phyloP scores from a whole-genome alignment of 2,113 vertebrate genomes.

The Misgurnus anguillicaudatus region DNA sequence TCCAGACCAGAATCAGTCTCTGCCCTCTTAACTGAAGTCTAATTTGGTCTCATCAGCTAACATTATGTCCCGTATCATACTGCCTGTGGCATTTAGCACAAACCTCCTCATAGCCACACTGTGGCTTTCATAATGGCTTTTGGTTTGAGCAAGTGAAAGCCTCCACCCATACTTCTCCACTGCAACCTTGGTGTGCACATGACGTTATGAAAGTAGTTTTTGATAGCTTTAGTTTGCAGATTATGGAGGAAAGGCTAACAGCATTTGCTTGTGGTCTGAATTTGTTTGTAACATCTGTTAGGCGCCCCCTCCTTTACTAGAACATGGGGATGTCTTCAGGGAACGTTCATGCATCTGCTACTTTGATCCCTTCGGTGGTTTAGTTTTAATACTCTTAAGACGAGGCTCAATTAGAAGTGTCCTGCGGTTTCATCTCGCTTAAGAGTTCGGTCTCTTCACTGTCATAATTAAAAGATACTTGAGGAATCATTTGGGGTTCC shows the following conservation, averaged over 20 bases:
- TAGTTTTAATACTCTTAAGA: constrained; percentile 3
- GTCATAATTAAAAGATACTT: neutral
- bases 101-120: neutral
- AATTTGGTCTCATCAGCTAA: constrained; percentile 6
- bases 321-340: constrained; percentile 21
- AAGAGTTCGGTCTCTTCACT: neutral
- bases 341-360: constrained; percentile 27
- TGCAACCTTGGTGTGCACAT: neutral
- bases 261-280: constrained; percentile 13
- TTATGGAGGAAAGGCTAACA: neutral
- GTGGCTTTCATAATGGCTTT: neutral
- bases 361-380: constrained; percentile 27
- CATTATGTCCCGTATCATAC: neutral
- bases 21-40: neutral
- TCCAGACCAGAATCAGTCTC: neutral
- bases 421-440: neutral
- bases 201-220: neutral
- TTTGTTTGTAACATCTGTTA: constrained; percentile 31
- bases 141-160: neutral
- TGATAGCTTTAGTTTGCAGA: neutral
- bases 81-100: neutral
- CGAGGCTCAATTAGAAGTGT: constrained; percentile 21
- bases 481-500: too few species aligned
- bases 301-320: neutral
- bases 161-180: neutral